phyloP scores from a whole-genome alignment of 1,140 invertebrate genomes.

The Plectrocnemia conspersa region DNA sequence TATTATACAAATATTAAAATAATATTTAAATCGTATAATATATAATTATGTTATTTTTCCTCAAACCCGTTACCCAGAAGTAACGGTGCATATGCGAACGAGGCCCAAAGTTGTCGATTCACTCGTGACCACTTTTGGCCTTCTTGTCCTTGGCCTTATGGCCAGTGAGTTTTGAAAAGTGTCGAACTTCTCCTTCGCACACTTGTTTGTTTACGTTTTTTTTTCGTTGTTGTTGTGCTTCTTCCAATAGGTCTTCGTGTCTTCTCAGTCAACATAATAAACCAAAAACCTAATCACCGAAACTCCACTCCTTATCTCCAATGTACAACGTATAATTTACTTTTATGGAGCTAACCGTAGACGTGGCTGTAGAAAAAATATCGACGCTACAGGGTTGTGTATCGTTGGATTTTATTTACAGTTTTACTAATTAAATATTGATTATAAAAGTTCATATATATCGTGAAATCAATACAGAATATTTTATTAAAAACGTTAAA shows the following conservation, averaged over 20 bases:
- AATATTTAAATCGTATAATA: too few relatives aligned
- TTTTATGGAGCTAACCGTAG: constrained; percentile 33
- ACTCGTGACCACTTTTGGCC: neutral
- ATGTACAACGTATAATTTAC: constrained; percentile 36
- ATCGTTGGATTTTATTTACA: too few relatives aligned
- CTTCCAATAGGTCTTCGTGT: constrained; percentile 25
- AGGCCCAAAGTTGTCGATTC: too few relatives aligned
- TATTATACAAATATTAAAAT: too few relatives aligned
- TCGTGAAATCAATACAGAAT: too few relatives aligned
- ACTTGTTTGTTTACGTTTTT: constrained; percentile 28
- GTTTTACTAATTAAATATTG: too few relatives aligned
- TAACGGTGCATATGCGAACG: too few relatives aligned
- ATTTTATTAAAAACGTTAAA: too few relatives aligned
- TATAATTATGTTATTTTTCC: too few relatives aligned
- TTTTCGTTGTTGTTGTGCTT: constrained; percentile 22
- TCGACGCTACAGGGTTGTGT: constrained; percentile 1
- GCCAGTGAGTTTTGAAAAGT: constrained; percentile 1
- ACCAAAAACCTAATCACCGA: constrained; percentile 34
- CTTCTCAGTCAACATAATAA: constrained; percentile 23
- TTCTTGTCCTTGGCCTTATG: constrained; percentile 2
- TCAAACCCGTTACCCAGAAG: too few relatives aligned
- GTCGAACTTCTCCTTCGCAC: constrained; percentile 3
- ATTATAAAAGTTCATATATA: too few relatives aligned
- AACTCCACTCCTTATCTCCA: constrained; percentile 30
- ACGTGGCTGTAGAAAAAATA: constrained; percentile 20